Base-by-base conservation (phyloP, 2,888 invertebrate genomes). In the Polydrusus cervinus region DNA sequence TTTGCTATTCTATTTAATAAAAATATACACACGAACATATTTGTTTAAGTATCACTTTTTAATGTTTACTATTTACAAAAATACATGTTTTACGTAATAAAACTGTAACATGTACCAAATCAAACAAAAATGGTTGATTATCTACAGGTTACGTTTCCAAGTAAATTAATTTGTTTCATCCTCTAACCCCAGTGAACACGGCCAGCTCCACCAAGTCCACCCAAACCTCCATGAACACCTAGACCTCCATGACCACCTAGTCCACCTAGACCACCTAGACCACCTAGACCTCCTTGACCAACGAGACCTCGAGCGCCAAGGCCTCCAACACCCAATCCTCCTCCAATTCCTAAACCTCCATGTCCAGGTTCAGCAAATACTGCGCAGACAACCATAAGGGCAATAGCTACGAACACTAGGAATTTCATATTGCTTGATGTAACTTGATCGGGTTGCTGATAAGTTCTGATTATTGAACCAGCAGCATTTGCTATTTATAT, bases 321-420 rank as follows among this genome's bases (percentile, higher is more conserved):
- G 40, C 76, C 60, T 61, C 77, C 49, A 77, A 71, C 47, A 9
- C 40, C 67, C n/a, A 65, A 57, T 16, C 76, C 68, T 74, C 75
- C 60, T n/a, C 69, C 60, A 55, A 16, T 47, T 34, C 64, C 34
- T 34, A 34, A 34, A 34, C 34, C 34, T 34, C 6, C 34, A 34
- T 34, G 34, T 40, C 65, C 61, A 18, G 74, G 71, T n/a, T 61
- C 68, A 14, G 77, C 78, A 6, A 72, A 30, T 18, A 70, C 74
- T n/a, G 74, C 62, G 62, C 71, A 75, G 7, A 80, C 20, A 20
- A 79, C 80, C 76, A 80, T 68, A 11, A 79, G 47, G 71, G 74
- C 79, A 25, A 81, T 38, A 57, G 78, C 69, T 34, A 75, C 74
- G 61, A 81, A 76, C 16, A 80, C 30, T 30, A 81, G 62, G 66